A percentile compares a stretch with the other conserved stretches of the same genome.
phyloP scores from a whole-genome alignment of 2,888 invertebrate species.

The Seladonia tumulorum region DNA sequence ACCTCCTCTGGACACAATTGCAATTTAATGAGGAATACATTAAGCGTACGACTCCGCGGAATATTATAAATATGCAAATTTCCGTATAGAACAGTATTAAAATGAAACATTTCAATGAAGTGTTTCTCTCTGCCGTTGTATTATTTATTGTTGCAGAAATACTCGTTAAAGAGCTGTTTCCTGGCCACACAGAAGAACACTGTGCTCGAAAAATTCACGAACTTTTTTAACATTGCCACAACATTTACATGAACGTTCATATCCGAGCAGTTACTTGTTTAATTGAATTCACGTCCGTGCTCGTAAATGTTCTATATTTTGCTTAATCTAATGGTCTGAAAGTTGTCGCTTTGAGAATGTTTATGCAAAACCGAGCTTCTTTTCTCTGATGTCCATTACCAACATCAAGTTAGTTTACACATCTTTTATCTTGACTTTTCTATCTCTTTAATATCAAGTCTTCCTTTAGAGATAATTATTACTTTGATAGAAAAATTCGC shows the following conservation, averaged over 20 bases:
- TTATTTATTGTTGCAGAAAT: neutral
- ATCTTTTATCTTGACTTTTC: too few species aligned
- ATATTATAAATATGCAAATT: slow-evolving; percentile 23
- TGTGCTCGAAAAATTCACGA: neutral
- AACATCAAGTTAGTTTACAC: too few species aligned
- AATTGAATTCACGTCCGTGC: neutral
- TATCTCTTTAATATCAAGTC: too few species aligned
- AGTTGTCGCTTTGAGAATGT: too few species aligned
- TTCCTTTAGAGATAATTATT: too few species aligned
- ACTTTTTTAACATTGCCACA: neutral
- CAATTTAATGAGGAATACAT: slow-evolving; percentile 19
- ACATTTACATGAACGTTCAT: too few species aligned
- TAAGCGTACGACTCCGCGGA: slow-evolving; percentile 2
- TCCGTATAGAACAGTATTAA: neutral
- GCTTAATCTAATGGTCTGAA: too few species aligned
- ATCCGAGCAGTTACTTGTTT: neutral
- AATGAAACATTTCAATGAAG: neutral
- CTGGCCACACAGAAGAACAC: neutral
- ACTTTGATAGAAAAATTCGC: too few species aligned
- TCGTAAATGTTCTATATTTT: too few species aligned
- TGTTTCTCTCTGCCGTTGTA: neutral
- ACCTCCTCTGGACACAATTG: neutral
- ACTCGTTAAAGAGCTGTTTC: neutral
- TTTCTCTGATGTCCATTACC: too few species aligned
- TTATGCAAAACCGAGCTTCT: too few species aligned